Conservation (phyloP, 2,113 vertebrate genomes). For the Pseudorhombus dupliciocellatus region DNA sequence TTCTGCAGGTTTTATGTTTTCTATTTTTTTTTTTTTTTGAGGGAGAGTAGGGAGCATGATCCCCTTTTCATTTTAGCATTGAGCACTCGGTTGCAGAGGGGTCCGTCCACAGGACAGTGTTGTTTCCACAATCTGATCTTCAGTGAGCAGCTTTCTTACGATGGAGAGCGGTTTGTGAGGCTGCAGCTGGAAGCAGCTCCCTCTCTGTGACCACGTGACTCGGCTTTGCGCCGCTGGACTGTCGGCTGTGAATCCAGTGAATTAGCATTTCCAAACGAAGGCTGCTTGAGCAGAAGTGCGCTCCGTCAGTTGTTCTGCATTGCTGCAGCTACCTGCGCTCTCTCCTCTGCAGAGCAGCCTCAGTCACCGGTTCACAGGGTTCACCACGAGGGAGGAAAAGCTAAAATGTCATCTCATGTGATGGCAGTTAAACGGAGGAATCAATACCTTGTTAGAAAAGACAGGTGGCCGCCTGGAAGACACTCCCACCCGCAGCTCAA, state of each 20-base stretch:
- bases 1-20: slow-evolving; percentile 36
- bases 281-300: background rate
- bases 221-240: background rate
- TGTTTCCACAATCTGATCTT: too few species aligned
- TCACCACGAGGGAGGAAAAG: background rate
- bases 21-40: slow-evolving; percentile 1
- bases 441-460: background rate
- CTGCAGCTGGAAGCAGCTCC: background rate
- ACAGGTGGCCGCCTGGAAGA: too few species aligned
- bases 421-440: background rate
- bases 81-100: too few species aligned
- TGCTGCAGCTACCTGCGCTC: background rate
- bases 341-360: background rate
- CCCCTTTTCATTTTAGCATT: slow-evolving; percentile 19
- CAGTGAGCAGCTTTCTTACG: background rate
- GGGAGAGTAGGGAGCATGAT: slow-evolving; percentile 5
- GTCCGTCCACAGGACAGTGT: background rate
- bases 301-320: background rate
- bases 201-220: background rate
- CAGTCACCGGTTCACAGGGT: background rate
- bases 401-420: background rate
- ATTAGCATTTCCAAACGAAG: background rate
- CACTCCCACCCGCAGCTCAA: too few species aligned
- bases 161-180: too few species aligned
- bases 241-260: background rate